Base-by-base conservation (phyloP, 1,140 invertebrate species). In the Ostrea edulis region DNA sequence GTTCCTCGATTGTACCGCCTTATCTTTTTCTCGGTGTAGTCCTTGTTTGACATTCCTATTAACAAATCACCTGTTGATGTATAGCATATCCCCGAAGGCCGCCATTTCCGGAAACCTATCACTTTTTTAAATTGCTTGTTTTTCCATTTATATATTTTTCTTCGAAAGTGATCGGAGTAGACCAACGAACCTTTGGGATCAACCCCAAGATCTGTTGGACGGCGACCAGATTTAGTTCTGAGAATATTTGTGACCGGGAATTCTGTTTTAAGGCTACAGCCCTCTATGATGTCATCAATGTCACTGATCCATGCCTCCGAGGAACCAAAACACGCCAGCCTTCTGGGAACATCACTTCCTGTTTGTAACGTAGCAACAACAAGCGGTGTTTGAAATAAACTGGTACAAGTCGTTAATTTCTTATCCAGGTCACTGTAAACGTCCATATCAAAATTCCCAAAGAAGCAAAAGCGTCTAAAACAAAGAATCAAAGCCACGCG, bases 281-380 rank as follows among this genome's bases (percentile, higher is more conserved):
- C 68, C 29, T 77, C 68, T 0, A 77, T 77, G 68, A 77, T 25
- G 68, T 77, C 68, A 77, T 77, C 68, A 29, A 77, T 77, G 25
- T 25, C 68, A 77, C 68, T 77, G 0, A 77, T 35, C 68, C 68
- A 77, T 7, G 25, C 68, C 68, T 35, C 68, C 0, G 68, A 77
- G 25, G 68, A 35, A 25, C 68, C 68, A 2, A 77, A 35, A 77
- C 68, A 77, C 25, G 29, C 68, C 29, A 77, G 12, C 25, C 68
- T 77, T 17, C 68, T 25, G 12, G 68, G 68, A 77, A 77, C 29
- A 25, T 77, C 68, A 77, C 68, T 35, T 9, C 68, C 68, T 14
- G 68, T 77, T 35, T 77, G 68, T 35, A 77, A 29, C 2, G 68
- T 14, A 77, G 25, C 68, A 77, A 71, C 22, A 71, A 44, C 22